Percentiles rank a stretch among this genome's conserved stretches.
These are phyloP conservation scores for Alloplasta piceator DNA, from an alignment of 2,888 invertebrate species.

Conservation along the genomic window DNA sequence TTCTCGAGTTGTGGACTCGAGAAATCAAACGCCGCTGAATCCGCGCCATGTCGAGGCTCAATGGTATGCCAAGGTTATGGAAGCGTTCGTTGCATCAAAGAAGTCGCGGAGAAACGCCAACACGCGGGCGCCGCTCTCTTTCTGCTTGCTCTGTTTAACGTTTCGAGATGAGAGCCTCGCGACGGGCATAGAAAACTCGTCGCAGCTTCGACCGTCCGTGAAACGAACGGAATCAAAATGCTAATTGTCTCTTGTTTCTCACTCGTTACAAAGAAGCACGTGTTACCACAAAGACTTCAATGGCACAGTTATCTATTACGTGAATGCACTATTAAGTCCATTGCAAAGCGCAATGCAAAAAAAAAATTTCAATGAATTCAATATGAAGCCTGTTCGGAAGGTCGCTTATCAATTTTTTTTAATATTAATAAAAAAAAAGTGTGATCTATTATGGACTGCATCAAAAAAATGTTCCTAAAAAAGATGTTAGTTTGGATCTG, in stretches of 20 bases:
- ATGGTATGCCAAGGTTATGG: slow-evolving; percentile 73
- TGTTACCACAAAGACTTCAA: too few relatives aligned
- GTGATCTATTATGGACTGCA: too few relatives aligned
- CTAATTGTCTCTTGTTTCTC: slow-evolving; percentile 22
- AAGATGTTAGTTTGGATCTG: too few relatives aligned
- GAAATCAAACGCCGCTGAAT: slow-evolving; percentile 69
- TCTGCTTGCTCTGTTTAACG: neutral
- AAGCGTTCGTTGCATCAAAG: slow-evolving; percentile 63
- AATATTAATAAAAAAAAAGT: too few relatives aligned
- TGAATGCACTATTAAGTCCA: too few relatives aligned
- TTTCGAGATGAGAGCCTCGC: neutral
- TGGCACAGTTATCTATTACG: too few relatives aligned
- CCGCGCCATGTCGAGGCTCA: slow-evolving; percentile 68
- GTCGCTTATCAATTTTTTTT: too few relatives aligned
- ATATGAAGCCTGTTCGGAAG: too few relatives aligned
- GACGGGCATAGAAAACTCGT: slow-evolving; percentile 11
- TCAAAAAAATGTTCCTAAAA: too few relatives aligned
- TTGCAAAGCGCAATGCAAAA: too few relatives aligned
- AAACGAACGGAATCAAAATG: slow-evolving; percentile 49
- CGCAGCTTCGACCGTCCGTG: slow-evolving; percentile 33
- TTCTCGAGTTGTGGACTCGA: slow-evolving; percentile 23
- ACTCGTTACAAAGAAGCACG: slow-evolving; percentile 1
- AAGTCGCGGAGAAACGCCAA: neutral
- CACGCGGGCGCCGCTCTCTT: neutral
- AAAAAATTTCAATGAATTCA: too few relatives aligned